Base-by-base conservation (phyloP, 2,113 vertebrate genomes). In the Leptodactylus fuscus region DNA sequence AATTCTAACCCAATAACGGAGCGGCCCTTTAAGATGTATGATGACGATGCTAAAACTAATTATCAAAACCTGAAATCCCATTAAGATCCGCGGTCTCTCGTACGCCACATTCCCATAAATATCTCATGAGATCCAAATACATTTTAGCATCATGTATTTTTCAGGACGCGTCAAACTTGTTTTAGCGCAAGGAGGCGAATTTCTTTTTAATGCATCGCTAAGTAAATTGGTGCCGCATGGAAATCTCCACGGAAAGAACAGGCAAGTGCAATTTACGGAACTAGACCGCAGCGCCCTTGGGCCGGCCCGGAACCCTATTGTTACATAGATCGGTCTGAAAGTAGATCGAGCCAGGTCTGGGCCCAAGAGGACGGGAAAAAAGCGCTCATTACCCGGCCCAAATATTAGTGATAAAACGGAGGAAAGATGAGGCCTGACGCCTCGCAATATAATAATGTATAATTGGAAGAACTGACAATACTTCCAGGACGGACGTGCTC, bases 91-190 rank as follows among this genome's bases (percentile, higher is more conserved):
- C 58, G 12, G 18, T 2, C 12, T 7, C 15, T 15, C 22, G 34
- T 11, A 38, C 32, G 8, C 34, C 5, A 38, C 65, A 69, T 18
- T 69, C 18, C 32, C 34, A 69, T 69, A 38, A 69, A 69, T 69
- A 69, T 69, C 32, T 69, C 65, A 69, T 69, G 65, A 69, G 65
- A 38, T 38, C 32, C 65, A 36, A 69, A 38, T 38, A 69, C 65
- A 69, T 38, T 69, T 38, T 69, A 69, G 34, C 32, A 69, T 67
- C 62, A 67, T 67, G 65, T 11, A 69, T 69, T 69, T 69, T 69
- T 69, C 32, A 69, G 65, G 34, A 69, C 8, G 5, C 65, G 22
- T 69, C 16, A 22, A 69, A 36, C 18, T 38, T 69, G 32, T 69
- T 69, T 69, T 38, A 69, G 34, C 22, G 32, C 65, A 36, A 38